These are phyloP conservation scores for Todus mexicanus DNA, from an alignment of 2,797 vertebrate genomes.

Conservation along the genomic window DNA sequence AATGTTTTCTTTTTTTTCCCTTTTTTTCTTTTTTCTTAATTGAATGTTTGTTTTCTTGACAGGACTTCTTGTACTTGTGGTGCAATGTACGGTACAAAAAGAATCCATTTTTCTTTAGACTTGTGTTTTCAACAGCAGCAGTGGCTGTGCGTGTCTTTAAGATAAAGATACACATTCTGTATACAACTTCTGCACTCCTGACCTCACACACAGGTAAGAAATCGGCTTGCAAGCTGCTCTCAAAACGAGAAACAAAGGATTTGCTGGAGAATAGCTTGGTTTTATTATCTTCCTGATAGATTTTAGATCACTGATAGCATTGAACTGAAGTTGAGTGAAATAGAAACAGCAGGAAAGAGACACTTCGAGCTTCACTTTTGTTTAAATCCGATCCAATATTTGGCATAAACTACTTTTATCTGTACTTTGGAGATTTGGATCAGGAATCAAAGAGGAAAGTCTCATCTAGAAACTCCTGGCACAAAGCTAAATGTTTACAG, in stretches of 20 bases:
- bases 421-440: neutral
- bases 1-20: neutral
- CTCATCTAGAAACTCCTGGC: neutral
- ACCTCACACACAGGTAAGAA: neutral
- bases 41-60: neutral
- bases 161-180: neutral
- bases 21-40: neutral
- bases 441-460: neutral
- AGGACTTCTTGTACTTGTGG: neutral
- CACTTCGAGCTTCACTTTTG: neutral
- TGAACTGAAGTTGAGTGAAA: neutral
- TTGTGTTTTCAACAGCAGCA: neutral
- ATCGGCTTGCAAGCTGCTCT: neutral
- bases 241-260: neutral
- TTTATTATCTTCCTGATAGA: neutral
- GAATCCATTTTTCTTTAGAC: neutral
- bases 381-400: neutral
- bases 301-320: neutral
- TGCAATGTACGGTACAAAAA: neutral
- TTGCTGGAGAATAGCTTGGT: neutral
- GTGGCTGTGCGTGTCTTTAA: neutral
- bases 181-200: neutral
- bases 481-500: neutral
- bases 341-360: neutral
- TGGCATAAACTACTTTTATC: neutral